Evolutionary conservation across 2,113 vertebrate genomes (phyloP), one percentile per base, ranked within the genome.

Genomic region (Pterophyllum scalare): DNA sequence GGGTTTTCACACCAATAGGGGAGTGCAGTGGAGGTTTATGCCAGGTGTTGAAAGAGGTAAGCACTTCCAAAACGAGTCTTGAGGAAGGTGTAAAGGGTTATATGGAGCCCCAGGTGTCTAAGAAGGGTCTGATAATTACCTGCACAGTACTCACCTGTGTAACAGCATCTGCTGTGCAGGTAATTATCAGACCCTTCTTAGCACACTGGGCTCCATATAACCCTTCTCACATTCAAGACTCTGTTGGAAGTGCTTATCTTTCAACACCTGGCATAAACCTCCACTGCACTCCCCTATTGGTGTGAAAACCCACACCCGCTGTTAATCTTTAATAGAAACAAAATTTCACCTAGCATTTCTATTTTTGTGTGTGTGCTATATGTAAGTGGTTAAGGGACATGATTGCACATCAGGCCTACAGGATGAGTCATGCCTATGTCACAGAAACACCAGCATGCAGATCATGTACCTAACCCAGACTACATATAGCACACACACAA

Each of bases 91-190:
- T 80, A 59, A 82, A 80, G 46, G 61, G 28, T 76, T 80, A 17
- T 59, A 77, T 20, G 57, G 59, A 86, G 24, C 64, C 84, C 85
- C 91, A 88, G 90, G 89, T 90, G 88, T 77, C 79, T 77, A 54
- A 81, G 87, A 87, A 52, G 81, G 87, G 80, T 80, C 89, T 84
- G 88, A 90, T 94, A 93, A 95, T 94, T 93, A 95, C 90, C 87
- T 94, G 91, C 84, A 92, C 91, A 89, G 84, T n/a, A n/a, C n/a
- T n/a, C n/a, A n/a, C n/a, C n/a, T n/a, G n/a, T n/a, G n/a, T n/a
- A n/a, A n/a, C n/a, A n/a, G n/a, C n/a, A n/a, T n/a, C n/a, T n/a
- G n/a, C 84, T 89, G 91, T 92, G 84, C 91, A 94, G 87, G 90
- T 95, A 93, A 94, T 95, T 93, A 94, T 90, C 88, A 84, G 89